Conservation (phyloP, 2,113 vertebrate species). For the Hippopotamus amphibius region DNA sequence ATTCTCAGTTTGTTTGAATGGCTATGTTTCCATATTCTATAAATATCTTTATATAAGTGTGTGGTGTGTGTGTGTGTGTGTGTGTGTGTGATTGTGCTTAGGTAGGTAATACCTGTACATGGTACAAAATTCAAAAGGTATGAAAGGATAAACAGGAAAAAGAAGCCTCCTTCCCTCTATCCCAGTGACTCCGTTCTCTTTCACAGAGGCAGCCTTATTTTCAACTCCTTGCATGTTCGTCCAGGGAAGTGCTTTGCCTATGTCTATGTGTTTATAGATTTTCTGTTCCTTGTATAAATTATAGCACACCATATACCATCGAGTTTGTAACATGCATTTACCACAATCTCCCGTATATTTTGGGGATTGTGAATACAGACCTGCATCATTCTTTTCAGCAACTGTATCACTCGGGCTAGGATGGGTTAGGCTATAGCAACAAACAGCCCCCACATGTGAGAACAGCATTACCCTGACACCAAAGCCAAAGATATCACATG, state of each 20-base stretch:
- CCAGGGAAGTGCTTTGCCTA: background rate
- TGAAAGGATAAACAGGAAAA: background rate
- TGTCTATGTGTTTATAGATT: background rate
- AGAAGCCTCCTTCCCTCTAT: background rate
- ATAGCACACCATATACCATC: background rate
- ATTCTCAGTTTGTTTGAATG: background rate
- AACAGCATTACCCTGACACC: background rate
- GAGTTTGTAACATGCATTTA: background rate
- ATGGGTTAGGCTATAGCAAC: background rate
- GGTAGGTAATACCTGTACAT: background rate
- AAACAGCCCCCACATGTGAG: background rate
- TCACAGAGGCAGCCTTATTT: background rate
- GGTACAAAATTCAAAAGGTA: background rate
- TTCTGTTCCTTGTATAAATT: background rate
- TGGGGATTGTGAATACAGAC: background rate
- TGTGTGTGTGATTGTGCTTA: background rate
- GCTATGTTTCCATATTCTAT: background rate
- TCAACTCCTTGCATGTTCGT: background rate
- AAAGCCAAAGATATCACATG: background rate
- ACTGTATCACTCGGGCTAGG: background rate
- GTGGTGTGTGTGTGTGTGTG: background rate
- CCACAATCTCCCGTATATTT: background rate
- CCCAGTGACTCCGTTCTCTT: background rate
- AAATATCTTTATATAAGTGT: background rate
- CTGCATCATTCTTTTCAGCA: background rate